Evolutionary conservation across 2,797 vertebrate species (phyloP).

Genomic region (Muscicapa comitata): DNA sequence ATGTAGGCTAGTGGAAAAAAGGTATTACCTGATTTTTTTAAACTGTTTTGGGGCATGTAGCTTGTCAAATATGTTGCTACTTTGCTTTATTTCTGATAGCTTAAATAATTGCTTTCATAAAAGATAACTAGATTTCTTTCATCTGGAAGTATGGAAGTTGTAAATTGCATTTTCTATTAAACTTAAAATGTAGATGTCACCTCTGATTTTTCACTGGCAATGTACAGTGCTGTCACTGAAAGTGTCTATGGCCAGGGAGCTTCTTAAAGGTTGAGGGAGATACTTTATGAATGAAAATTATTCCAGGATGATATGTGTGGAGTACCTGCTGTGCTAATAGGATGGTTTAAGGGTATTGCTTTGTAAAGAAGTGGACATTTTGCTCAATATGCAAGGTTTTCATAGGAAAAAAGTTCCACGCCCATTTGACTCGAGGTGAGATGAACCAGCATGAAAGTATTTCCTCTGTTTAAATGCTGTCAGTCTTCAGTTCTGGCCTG

Average conservation of each 20-base stretch:
- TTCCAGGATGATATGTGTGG: background rate
- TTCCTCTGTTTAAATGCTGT: background rate
- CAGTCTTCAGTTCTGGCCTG: background rate
- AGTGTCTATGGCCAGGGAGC: background rate
- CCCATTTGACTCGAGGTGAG: rapidly evolving
- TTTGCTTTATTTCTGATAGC: constrained; percentile 42
- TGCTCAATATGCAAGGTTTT: background rate
- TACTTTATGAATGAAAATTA: background rate
- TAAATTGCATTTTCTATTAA: constrained; percentile 37
- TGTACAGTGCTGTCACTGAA: background rate
- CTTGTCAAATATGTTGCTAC: constrained; percentile 8
- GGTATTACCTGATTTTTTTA: background rate
- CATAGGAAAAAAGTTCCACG: background rate
- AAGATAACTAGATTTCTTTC: constrained; percentile 50
- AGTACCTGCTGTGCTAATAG: rapidly evolving
- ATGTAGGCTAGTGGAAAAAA: background rate
- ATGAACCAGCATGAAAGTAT: background rate
- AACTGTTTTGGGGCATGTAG: background rate
- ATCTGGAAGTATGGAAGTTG: constrained; percentile 5
- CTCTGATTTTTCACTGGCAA: background rate
- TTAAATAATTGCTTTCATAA: constrained; percentile 57
- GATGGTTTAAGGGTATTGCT: background rate
- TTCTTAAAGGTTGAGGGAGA: background rate
- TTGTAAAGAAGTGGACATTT: background rate
- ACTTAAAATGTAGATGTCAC: background rate